Evolutionary conservation across 2,888 invertebrate species (phyloP), one percentile per base, ranked within the genome.

Genomic region (Tanytarsus gracilentus): DNA sequence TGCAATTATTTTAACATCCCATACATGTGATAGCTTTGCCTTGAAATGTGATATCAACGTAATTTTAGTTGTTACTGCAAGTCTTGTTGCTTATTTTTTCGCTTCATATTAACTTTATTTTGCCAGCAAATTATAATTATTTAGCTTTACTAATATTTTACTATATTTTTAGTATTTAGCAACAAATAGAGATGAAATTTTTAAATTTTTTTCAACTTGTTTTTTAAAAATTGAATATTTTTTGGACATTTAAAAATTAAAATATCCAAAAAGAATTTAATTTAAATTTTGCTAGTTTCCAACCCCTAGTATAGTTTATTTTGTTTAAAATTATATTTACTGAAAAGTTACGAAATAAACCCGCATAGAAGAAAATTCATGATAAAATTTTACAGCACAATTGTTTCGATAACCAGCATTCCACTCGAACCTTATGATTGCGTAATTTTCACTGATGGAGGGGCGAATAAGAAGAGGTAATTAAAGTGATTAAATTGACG

Each of bases 1-100:
- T 67, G 68, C 76, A 30, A 66, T 77, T 21, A 75, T 78, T 2
- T 64, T 78, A 0, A 73, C 71, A 69, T 69, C 64, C 16, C 23
- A 61, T 61, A 40, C 62, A 61, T 18, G 33, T 26, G 14, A n/a
- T n/a, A 18, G n/a, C 23, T 58, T 23, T 11, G n/a, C 48, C 11
- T 18, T 21, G 8, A 48, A 23, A 48, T 21, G 21, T 48, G 48
- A 23, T 48, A 23, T 16, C 18, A 11, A 16, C 16, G n/a, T 48
- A 23, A 21, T 48, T n/a, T n/a, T 50, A 5, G 25, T 18, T 18
- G 16, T 14, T 8, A 11, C 26, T 23, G 26, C 7, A 30, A 30
- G 7, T 16, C 11, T 49, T 11, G 14, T 49, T 16, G 21, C 14
- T 16, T 14, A 18, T 49, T 7, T 49, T 9, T 40, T 9, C 7